phyloP scores from a whole-genome alignment of 1,140 invertebrate genomes.

The Eriosoma lanigerum region DNA sequence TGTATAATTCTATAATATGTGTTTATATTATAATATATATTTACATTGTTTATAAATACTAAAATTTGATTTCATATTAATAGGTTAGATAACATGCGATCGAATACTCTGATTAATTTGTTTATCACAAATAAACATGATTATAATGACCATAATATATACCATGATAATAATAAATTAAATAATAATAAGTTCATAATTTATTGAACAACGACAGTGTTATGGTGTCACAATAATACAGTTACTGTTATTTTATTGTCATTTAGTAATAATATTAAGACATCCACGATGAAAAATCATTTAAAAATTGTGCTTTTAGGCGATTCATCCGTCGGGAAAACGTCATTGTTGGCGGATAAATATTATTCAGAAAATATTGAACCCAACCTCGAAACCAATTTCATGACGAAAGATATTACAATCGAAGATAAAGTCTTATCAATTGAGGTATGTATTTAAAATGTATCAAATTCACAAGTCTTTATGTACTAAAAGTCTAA shows the following conservation, averaged over 20 bases:
- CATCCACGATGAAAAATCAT: neutral
- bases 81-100: neutral
- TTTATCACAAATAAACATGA: neutral
- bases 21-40: too few species aligned
- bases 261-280: neutral
- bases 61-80: neutral
- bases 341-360: neutral
- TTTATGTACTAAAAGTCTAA: too few species aligned
- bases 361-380: neutral
- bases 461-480: too few species aligned
- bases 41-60: neutral
- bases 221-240: too few species aligned
- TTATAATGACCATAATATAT: neutral
- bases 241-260: too few species aligned
- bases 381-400: neutral
- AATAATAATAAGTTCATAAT: neutral
- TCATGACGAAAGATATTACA: neutral
- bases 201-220: too few species aligned
- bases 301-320: neutral
- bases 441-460: neutral
- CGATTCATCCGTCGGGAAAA: neutral
- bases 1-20: too few species aligned
- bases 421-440: neutral
- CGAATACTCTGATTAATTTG: neutral
- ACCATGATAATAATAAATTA: neutral